Evolutionary conservation across 2,797 vertebrate species (phyloP), one percentile per base, ranked within the genome.

Genomic region (Pipistrellus nathusii): DNA sequence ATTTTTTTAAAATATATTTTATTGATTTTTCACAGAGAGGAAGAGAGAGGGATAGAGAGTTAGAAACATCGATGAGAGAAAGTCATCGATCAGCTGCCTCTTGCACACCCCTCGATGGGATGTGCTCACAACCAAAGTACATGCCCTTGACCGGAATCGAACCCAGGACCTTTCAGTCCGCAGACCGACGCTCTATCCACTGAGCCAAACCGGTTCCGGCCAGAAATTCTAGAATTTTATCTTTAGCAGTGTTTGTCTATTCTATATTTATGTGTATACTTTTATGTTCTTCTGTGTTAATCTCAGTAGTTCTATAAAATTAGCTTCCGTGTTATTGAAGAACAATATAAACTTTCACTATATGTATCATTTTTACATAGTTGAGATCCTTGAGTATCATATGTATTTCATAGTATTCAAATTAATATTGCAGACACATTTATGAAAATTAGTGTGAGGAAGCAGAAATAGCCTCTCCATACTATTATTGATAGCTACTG

Each of bases 401-500:
- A 64, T 73, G 92, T 15, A 4, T 44, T 44, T 44, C 44, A 14
- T 30, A 82, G 55, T 48, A 38, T 81, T 94, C n/a, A 92, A 77
- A 94, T 44, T 32, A 92, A 93, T 82, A 93, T 77, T 81, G n/a
- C 25, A 91, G 71, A 13, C 1, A 71, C 17, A 46, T 48, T 88
- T 97, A 57, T 66, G 57, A 93, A 94, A 90, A 88, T 76, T 53
- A 91, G 27, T 88, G 27, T 86, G 17, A 95, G 53, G 32, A 93
- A 96, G 35, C 90, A 5, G 41, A 92, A 92, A 88, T 86, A 96
- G 88, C 35, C 27, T 94, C 95, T 93, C 18, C 23, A 44, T 73
- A 46, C 18, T 89, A 51, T 95, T 87, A 55, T 95, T 23, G 51
- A 95, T 57, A 88, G 48, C 44, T 93, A 69, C 88, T 89, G 12